Evolutionary conservation across 30 jellyfish, hydroid and myxozoan genomes (phyloP), one percentile per base, ranked within the genome.

Genomic region (Turritopsis rubra): DNA sequence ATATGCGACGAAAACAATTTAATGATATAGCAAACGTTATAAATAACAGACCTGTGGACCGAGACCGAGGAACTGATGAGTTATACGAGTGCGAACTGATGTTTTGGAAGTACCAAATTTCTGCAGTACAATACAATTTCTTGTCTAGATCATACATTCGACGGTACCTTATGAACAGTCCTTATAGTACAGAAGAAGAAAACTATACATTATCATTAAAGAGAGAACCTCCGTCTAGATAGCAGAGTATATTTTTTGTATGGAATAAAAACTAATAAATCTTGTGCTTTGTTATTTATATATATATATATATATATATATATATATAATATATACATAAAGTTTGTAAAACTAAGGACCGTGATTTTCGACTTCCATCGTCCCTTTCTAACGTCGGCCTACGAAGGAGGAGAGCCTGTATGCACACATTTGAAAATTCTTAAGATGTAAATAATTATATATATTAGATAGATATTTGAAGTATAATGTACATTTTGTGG

Each of bases 91-190:
- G 85, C 16, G 97, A 91, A 65, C 70, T 77, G 65, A 88, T 82
- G 66, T 91, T 91, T 52, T 91, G 97, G 97, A 84, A 85, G 74
- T 91, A 86, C 83, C 97, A 91, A 75, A 91, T 91, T 41, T 85
- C 94, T 23, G 97, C 97, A 1, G 90, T 91, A 85, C 95, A 87
- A 73, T 91, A 83, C 79, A 87, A 85, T 25, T 24, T 86, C 66
- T n/a, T 87, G 54, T 75, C 89, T 26, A 81, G 82, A 52, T 88
- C 94, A 1, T 22, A 70, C 76, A 52, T 91, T 13, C 95, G 94
- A 28, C 85, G 89, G 60, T 91, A 28, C 81, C 76, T 91, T 27
- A 75, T 91, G 80, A 87, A 84, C 65, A 84, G 94, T 25, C 89
- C 95, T 81, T 86, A 83, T 72, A 91, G 81, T 30, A 86, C 97